A percentile compares a stretch with the other conserved stretches of the same genome.
These are phyloP conservation scores for Trochalopteron elliotii DNA, from an alignment of 2,113 vertebrate species.

Conservation along the genomic window DNA sequence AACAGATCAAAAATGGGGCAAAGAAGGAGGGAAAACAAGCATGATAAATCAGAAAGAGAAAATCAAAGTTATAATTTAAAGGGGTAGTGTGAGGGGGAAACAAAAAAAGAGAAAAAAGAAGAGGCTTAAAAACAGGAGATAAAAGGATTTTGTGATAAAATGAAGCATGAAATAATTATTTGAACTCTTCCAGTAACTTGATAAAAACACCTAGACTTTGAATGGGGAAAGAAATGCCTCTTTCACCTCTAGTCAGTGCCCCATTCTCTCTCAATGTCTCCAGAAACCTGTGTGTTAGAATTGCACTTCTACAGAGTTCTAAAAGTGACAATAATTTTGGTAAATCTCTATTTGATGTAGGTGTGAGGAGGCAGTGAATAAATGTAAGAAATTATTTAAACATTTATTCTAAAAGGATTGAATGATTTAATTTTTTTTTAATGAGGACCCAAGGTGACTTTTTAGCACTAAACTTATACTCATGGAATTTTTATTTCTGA, in stretches of 20 bases:
- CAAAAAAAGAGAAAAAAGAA: neutral
- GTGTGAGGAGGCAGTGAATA: neutral
- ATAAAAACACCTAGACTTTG: neutral
- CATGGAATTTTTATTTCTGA: neutral
- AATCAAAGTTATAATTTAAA: neutral
- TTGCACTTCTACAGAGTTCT: neutral
- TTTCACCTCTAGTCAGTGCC: neutral
- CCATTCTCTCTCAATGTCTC: neutral
- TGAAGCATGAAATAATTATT: neutral
- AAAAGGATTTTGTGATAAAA: neutral
- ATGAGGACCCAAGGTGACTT: neutral
- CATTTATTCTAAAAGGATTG: neutral
- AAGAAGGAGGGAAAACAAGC: neutral
- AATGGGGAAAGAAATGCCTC: neutral
- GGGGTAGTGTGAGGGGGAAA: neutral
- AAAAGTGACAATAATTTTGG: neutral
- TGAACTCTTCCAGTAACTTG: neutral
- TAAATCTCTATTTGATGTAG: neutral
- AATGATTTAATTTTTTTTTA: neutral
- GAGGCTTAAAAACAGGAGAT: neutral
- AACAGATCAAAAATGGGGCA: neutral
- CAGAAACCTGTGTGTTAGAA: neutral
- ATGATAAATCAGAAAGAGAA: neutral
- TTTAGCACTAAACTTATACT: neutral
- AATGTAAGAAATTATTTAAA: neutral